A percentile compares a stretch with the other conserved stretches of the same genome.
These are phyloP conservation scores for Drosophila nikananu DNA, from an alignment of 1,140 invertebrate species.

Conservation along the genomic window DNA sequence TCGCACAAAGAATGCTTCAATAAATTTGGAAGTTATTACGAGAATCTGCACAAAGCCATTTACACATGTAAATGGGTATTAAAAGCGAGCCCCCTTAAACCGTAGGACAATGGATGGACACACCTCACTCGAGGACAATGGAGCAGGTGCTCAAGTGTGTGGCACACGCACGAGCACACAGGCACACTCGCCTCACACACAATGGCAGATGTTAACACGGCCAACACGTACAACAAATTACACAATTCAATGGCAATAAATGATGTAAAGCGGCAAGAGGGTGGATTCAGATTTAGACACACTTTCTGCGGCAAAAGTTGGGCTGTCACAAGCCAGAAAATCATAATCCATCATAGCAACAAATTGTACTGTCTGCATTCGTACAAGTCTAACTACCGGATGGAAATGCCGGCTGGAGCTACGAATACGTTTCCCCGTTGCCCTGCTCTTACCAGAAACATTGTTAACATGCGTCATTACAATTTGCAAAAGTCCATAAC, in stretches of 20 bases:
- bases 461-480: conserved; percentile 85
- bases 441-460: conserved; percentile 45
- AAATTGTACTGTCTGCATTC: conserved; percentile 62
- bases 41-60: conserved; percentile 13
- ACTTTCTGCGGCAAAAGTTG: conserved; percentile 39
- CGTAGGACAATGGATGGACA: conserved; percentile 33
- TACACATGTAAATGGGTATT: conserved; percentile 42
- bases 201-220: conserved; percentile 29
- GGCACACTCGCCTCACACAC: conserved; percentile 7
- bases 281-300: conserved; percentile 20
- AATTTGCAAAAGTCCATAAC: conserved; percentile 78
- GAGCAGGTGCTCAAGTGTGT: conserved; percentile 37
- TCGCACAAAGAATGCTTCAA: not conserved
- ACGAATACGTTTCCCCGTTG: conserved; percentile 6
- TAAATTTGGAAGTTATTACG: not conserved
- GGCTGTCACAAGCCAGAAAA: conserved; percentile 74
- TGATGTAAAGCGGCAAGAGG: conserved; percentile 53
- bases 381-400: conserved; percentile 39
- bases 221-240: conserved; percentile 62
- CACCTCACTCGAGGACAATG: conserved; percentile 22
- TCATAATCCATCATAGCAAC: conserved; percentile 78
- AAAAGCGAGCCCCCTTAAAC: not conserved
- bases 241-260: conserved; percentile 73
- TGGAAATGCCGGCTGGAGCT: conserved; percentile 17
- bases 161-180: conserved; percentile 15